Evolutionary conservation across 2,113 vertebrate genomes (phyloP).

Genomic region (human): DNA sequence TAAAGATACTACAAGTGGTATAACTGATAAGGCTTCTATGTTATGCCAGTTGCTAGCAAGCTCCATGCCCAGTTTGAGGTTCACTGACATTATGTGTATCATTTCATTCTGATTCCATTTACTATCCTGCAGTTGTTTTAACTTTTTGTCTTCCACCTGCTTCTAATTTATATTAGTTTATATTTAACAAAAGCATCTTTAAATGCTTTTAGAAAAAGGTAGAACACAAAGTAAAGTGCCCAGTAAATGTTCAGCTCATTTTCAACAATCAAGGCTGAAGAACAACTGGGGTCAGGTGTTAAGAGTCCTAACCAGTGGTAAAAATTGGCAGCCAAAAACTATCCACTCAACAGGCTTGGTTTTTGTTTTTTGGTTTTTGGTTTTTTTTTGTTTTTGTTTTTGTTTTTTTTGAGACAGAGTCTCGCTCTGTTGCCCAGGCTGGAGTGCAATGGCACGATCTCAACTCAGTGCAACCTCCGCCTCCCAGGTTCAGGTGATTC

Average conservation of each 20-base stretch:
- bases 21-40: neutral
- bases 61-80: neutral
- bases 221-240: neutral
- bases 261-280: neutral
- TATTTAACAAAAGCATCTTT: neutral
- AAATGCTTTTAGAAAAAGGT: neutral
- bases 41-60: neutral
- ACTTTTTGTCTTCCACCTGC: neutral
- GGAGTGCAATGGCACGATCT: too few relatives aligned
- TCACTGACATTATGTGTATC: neutral
- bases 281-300: neutral
- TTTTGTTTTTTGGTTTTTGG: too few relatives aligned
- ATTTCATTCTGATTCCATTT: conserved; percentile 11
- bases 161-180: neutral
- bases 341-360: neutral
- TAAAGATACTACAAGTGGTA: neutral
- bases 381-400: too few relatives aligned
- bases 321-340: neutral
- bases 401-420: too few relatives aligned
- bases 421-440: too few relatives aligned
- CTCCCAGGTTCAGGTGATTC: too few relatives aligned
- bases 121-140: neutral
- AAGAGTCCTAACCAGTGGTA: neutral
- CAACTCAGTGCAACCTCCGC: too few relatives aligned
- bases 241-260: neutral